Percentiles rank a stretch among this genome's conserved stretches.
phyloP scores from a whole-genome alignment of 2,113 vertebrate genomes.

The Erythrocercus mccallii region DNA sequence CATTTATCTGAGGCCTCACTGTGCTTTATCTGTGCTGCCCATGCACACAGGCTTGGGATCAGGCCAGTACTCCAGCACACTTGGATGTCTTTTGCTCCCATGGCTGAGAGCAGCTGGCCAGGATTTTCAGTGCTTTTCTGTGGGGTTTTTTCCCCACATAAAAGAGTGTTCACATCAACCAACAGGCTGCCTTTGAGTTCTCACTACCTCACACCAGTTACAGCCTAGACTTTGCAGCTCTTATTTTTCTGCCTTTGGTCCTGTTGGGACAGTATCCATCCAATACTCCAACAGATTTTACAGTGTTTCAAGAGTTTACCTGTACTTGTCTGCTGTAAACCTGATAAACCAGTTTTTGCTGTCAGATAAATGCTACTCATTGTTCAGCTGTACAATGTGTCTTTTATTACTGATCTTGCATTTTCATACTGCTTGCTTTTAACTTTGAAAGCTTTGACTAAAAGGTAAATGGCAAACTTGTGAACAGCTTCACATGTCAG shows the following conservation, averaged over 20 bases:
- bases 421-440: neutral
- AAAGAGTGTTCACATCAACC: neutral
- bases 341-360: conserved; percentile 11
- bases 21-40: neutral
- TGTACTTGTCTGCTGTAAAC: neutral
- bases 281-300: neutral
- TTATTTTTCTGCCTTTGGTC: neutral
- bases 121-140: neutral
- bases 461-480: neutral
- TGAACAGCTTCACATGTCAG: neutral
- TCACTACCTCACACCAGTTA: neutral
- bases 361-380: neutral
- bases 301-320: neutral
- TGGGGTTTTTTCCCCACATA: neutral
- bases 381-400: neutral
- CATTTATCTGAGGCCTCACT: neutral
- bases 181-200: neutral
- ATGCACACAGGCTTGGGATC: neutral
- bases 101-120: neutral
- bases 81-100: neutral
- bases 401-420: neutral
- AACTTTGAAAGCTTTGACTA: neutral
- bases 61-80: neutral
- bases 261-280: neutral
- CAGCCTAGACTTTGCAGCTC: neutral